Evolutionary conservation across 2,888 invertebrate genomes (phyloP).

Genomic region (Elgonia sp.): DNA sequence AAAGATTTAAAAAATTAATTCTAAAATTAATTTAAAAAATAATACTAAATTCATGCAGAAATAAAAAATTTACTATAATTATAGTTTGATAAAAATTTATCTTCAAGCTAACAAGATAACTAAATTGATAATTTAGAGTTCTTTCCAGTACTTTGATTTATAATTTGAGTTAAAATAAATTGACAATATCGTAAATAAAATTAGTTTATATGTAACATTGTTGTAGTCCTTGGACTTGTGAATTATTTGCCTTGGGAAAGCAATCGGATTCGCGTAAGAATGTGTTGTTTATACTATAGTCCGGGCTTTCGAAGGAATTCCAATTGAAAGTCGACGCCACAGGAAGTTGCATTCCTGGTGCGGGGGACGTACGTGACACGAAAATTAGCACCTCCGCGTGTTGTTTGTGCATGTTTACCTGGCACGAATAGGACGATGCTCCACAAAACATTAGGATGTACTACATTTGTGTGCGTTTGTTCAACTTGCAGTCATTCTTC

Average conservation of each 20-base stretch:
- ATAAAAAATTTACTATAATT: too few species aligned
- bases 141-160: too few species aligned
- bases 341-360: slow-evolving; percentile 55
- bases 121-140: too few species aligned
- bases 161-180: too few species aligned
- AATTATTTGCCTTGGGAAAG: slow-evolving; percentile 60
- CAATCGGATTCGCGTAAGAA: slow-evolving; percentile 65
- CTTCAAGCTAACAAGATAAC: too few species aligned
- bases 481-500: slow-evolving; percentile 40
- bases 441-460: slow-evolving; percentile 6
- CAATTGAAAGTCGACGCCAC: slow-evolving; percentile 66
- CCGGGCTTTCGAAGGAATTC: slow-evolving; percentile 56
- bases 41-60: too few species aligned
- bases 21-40: too few species aligned
- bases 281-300: slow-evolving; percentile 65
- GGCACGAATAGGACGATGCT: slow-evolving; percentile 6
- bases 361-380: slow-evolving; percentile 56
- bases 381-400: slow-evolving; percentile 61
- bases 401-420: slow-evolving; percentile 51
- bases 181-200: neutral
- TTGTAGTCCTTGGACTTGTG: too few species aligned
- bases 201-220: slow-evolving; percentile 34
- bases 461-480: slow-evolving; percentile 32
- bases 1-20: too few species aligned
- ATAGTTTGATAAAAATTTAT: too few species aligned